Percentiles rank a stretch among this genome's conserved stretches.
These are phyloP conservation scores for Pygoscelis adeliae DNA, from an alignment of 2,113 vertebrate species.

Conservation along the genomic window DNA sequence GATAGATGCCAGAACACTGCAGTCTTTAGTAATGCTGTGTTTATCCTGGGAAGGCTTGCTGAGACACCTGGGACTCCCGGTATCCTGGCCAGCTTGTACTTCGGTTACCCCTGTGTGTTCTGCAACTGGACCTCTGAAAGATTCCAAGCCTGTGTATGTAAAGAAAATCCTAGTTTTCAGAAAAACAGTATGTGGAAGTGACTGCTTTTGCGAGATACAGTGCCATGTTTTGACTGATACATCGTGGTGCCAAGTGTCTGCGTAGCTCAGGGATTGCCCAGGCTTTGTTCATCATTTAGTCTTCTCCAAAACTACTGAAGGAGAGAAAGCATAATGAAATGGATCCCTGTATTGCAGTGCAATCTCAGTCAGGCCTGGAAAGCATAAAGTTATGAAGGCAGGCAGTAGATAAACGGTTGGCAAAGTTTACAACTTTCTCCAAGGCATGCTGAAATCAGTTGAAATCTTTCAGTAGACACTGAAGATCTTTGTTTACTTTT, in stretches of 20 bases:
- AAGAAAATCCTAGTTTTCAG: conserved; percentile 38
- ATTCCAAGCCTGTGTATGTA: not conserved
- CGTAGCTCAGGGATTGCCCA: not conserved
- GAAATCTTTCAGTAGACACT: not conserved
- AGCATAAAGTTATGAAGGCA: not conserved
- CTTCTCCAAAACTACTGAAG: not conserved
- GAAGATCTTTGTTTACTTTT: not conserved
- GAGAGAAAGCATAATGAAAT: not conserved
- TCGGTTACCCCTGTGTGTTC: not conserved
- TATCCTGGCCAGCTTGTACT: not conserved
- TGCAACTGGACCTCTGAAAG: not conserved
- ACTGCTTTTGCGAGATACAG: not conserved
- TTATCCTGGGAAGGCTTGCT: not conserved
- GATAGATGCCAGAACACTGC: not conserved
- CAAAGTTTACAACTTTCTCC: not conserved
- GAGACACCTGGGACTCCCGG: not conserved
- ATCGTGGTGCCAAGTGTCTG: not conserved
- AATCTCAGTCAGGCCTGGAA: not conserved
- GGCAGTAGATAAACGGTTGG: not conserved
- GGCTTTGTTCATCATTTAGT: not conserved
- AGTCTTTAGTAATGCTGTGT: not conserved
- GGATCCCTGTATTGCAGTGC: not conserved
- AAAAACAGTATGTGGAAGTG: not conserved
- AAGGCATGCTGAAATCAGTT: not conserved
- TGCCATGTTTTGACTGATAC: not conserved